Percentiles rank a stretch among this genome's conserved stretches.
phyloP scores from a whole-genome alignment of 1,140 invertebrate species.

The Acromyrmex echinatior region DNA sequence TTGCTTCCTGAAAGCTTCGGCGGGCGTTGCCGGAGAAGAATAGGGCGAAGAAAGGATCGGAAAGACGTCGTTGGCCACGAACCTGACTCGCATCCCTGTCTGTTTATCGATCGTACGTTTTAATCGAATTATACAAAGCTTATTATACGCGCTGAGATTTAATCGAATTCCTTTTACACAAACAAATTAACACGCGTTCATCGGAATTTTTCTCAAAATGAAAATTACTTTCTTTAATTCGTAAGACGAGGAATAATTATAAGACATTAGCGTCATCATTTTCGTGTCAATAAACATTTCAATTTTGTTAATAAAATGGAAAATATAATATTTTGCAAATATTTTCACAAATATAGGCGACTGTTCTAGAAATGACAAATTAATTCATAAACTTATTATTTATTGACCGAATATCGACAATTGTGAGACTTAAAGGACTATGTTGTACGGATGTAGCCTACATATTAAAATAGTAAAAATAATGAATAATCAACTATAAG shows the following conservation, averaged over 20 bases:
- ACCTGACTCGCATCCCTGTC: slow-evolving; percentile 24
- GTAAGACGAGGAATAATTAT: neutral
- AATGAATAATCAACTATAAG: neutral
- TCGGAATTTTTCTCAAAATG: neutral
- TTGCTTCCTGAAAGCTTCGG: slow-evolving; percentile 70
- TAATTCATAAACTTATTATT: slow-evolving; percentile 18
- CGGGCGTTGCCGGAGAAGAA: slow-evolving; percentile 45
- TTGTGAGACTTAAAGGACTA: slow-evolving; percentile 74
- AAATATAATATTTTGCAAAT: neutral
- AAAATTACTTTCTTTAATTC: slow-evolving; percentile 5
- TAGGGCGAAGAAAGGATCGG: slow-evolving; percentile 15
- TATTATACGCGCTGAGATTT: neutral
- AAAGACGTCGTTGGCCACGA: slow-evolving; percentile 25
- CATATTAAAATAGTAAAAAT: neutral
- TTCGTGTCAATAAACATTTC: neutral
- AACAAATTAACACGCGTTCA: neutral
- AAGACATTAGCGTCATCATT: neutral
- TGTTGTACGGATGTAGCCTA: slow-evolving; percentile 62
- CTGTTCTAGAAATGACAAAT: neutral
- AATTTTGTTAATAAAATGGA: neutral
- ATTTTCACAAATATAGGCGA: neutral
- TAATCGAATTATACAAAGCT: slow-evolving; percentile 56
- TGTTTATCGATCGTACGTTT: slow-evolving; percentile 54
- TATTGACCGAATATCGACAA: neutral
- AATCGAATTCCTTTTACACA: slow-evolving; percentile 27